Evolutionary conservation across 2,888 invertebrate genomes (phyloP).

Genomic region (Thysanoteuthis rhombus): DNA sequence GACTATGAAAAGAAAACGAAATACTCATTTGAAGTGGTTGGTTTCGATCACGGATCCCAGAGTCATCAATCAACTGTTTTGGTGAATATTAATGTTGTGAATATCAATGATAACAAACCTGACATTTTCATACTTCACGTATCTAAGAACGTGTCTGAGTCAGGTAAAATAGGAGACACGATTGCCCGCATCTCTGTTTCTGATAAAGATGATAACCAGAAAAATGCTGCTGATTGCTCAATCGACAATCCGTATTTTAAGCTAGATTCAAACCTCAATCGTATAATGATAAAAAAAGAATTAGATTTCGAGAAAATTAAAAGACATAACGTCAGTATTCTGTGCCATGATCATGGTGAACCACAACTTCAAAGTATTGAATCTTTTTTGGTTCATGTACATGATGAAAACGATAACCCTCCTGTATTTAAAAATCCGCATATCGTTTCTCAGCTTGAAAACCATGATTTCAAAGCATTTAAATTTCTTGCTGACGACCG

Average conservation of each 20-base stretch:
- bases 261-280: slow-evolving; percentile 48
- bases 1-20: slow-evolving; percentile 84
- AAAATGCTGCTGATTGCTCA: slow-evolving; percentile 53
- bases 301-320: slow-evolving; percentile 43
- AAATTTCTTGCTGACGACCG: slow-evolving; percentile 46
- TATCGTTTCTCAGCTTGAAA: slow-evolving; percentile 37
- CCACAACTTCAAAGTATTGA: slow-evolving; percentile 38
- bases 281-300: slow-evolving; percentile 38
- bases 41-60: slow-evolving; percentile 49
- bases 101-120: slow-evolving; percentile 89
- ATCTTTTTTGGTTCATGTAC: slow-evolving; percentile 38
- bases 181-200: slow-evolving; percentile 90
- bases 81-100: slow-evolving; percentile 71
- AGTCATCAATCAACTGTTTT: slow-evolving; percentile 69
- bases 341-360: slow-evolving; percentile 43
- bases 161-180: slow-evolving; percentile 87
- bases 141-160: slow-evolving; percentile 62
- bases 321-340: slow-evolving; percentile 40
- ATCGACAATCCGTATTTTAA: slow-evolving; percentile 50
- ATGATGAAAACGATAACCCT: slow-evolving; percentile 45
- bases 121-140: slow-evolving; percentile 84
- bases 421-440: slow-evolving; percentile 40
- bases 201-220: slow-evolving; percentile 53
- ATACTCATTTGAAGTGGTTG: slow-evolving; percentile 77
- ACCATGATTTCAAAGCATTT: slow-evolving; percentile 38